A percentile compares a stretch with the other conserved stretches of the same genome.
These are phyloP conservation scores for Cuculus canorus DNA, from an alignment of 2,797 vertebrate species.

Conservation along the genomic window DNA sequence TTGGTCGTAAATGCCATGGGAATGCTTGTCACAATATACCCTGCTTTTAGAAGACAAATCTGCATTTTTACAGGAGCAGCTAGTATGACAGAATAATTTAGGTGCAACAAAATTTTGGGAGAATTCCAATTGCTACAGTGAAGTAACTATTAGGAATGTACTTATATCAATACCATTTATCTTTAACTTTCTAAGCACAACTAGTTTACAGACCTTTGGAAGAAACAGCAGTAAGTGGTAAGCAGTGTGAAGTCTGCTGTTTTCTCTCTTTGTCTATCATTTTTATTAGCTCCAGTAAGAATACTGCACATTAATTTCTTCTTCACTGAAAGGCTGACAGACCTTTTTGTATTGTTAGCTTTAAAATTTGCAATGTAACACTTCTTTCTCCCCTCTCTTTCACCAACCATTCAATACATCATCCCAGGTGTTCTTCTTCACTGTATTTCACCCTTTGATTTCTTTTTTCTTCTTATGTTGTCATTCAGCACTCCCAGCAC, in stretches of 20 bases:
- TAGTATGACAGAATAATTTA: slow-evolving; percentile 55
- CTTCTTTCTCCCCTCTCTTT: neutral
- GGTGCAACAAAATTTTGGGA: slow-evolving; percentile 45
- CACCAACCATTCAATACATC: neutral
- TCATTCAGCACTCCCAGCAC: neutral
- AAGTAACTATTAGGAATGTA: slow-evolving; percentile 30
- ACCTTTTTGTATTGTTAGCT: neutral
- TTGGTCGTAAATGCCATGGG: slow-evolving; percentile 7
- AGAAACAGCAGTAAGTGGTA: neutral
- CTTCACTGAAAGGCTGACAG: neutral
- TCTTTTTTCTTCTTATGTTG: neutral
- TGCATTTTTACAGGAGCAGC: slow-evolving; percentile 40
- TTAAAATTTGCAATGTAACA: neutral
- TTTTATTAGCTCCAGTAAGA: neutral
- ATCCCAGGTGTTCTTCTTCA: neutral
- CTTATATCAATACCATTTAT: slow-evolving; percentile 55
- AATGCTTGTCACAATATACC: slow-evolving; percentile 19
- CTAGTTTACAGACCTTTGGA: slow-evolving; percentile 13
- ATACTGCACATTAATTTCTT: neutral
- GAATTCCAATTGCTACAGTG: slow-evolving; percentile 20
- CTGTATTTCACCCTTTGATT: neutral
- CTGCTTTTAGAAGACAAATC: slow-evolving; percentile 51
- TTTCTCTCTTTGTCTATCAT: neutral
- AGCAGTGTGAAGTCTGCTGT: neutral
- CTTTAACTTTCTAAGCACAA: slow-evolving; percentile 34